phyloP scores from a whole-genome alignment of 1,140 invertebrate genomes.

The Centruroides vittatus region DNA sequence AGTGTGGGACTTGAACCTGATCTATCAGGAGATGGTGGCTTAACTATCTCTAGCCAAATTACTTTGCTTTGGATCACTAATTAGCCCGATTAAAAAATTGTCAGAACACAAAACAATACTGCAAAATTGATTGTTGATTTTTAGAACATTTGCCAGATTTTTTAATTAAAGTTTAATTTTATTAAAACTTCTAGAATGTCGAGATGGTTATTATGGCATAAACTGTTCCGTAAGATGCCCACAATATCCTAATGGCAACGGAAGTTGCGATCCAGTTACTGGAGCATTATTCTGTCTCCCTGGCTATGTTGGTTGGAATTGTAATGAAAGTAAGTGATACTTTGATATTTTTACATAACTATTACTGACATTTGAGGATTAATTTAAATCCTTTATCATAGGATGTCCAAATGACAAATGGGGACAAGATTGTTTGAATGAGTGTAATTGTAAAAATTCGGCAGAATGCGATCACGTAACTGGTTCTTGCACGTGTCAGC shows the following conservation, averaged over 20 bases:
- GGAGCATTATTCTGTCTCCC: conserved; percentile 33
- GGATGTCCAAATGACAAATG: conserved; percentile 57
- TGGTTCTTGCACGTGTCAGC: conserved; percentile 56
- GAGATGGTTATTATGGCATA: conserved; percentile 60
- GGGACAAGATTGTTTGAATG: conserved; percentile 56
- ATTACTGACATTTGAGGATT: too few species aligned
- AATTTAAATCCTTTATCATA: conserved; percentile 24
- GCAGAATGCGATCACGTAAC: conserved; percentile 62
- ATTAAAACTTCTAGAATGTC: conserved; percentile 40
- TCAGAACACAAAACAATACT: too few species aligned
- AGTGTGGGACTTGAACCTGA: too few species aligned
- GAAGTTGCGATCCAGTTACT: conserved; percentile 65
- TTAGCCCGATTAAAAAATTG: too few species aligned
- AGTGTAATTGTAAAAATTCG: conserved; percentile 82
- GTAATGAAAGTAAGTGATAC: not conserved
- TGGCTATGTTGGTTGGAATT: conserved; percentile 10
- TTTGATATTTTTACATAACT: too few species aligned
- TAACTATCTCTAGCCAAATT: too few species aligned
- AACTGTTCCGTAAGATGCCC: conserved; percentile 58
- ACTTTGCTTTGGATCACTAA: too few species aligned
- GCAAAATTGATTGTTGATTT: too few species aligned
- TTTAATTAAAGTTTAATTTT: too few species aligned
- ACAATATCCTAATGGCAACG: conserved; percentile 60
- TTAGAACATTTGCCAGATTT: too few species aligned
- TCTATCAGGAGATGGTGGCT: too few species aligned